These are phyloP conservation scores for Telmatochromis sp. DNA, from an alignment of 2,113 vertebrate species.

Conservation along the genomic window DNA sequence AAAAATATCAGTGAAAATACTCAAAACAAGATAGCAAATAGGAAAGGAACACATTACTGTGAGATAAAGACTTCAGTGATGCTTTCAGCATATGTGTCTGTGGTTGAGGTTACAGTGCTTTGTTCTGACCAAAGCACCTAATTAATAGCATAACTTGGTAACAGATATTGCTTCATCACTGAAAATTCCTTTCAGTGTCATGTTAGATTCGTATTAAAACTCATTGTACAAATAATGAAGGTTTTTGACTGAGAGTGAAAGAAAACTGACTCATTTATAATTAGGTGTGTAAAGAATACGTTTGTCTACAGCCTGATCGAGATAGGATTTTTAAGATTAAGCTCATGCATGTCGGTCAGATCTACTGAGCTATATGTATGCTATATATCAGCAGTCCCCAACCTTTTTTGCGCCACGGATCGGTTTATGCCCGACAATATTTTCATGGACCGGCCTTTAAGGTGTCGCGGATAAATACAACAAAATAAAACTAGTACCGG, in stretches of 20 bases:
- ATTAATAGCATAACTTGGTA: not conserved
- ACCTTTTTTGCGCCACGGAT: too few relatives aligned
- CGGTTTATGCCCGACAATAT: too few relatives aligned
- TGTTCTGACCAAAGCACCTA: not conserved
- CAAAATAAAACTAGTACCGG: too few relatives aligned
- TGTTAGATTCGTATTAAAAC: not conserved
- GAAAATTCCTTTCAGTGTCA: not conserved
- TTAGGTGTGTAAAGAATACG: not conserved
- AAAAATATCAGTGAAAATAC: not conserved
- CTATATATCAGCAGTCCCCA: too few relatives aligned
- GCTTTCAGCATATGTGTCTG: not conserved
- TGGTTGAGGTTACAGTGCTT: not conserved
- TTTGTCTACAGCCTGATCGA: not conserved
- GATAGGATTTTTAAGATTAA: not conserved
- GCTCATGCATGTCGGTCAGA: not conserved
- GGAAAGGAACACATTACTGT: not conserved
- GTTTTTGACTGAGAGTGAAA: not conserved
- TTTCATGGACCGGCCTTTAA: too few relatives aligned
- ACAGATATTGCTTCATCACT: not conserved
- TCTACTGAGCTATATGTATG: not conserved
- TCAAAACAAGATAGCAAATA: not conserved
- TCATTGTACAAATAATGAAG: not conserved
- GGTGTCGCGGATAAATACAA: too few relatives aligned
- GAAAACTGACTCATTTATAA: not conserved
- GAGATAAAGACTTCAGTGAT: not conserved